Conservation (phyloP, 2,797 vertebrate genomes). For the Eremophila alpestris region DNA sequence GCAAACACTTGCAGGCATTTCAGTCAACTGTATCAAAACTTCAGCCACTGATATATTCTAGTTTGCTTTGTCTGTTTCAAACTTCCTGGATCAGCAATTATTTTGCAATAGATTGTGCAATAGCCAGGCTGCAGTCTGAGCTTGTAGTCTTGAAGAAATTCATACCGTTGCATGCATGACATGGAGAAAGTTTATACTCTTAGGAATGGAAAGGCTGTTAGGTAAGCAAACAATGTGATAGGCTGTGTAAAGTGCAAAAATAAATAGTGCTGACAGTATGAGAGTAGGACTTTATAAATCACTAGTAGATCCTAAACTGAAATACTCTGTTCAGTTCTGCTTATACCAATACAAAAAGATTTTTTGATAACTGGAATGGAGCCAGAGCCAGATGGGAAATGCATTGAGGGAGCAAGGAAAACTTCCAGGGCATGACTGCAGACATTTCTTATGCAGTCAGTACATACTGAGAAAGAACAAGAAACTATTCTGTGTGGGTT, state of each 20-base stretch:
- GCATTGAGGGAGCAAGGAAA: background rate
- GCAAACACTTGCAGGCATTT: background rate
- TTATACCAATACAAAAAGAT: background rate
- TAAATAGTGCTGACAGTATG: background rate
- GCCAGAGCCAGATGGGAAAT: background rate
- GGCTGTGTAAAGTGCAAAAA: background rate
- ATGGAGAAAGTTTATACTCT: background rate
- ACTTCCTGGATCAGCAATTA: background rate
- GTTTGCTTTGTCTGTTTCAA: background rate
- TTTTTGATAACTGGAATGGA: background rate
- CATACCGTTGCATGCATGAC: background rate
- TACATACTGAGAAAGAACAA: background rate
- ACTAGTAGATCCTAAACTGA: background rate
- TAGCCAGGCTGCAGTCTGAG: background rate
- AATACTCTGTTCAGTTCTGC: background rate
- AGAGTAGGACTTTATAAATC: background rate
- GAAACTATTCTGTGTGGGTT: background rate
- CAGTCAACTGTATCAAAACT: background rate
- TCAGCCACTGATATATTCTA: background rate
- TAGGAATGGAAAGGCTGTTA: background rate
- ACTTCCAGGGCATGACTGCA: background rate
- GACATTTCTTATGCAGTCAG: background rate
- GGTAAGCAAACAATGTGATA: background rate
- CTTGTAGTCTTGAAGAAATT: background rate
- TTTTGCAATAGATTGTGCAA: background rate